Percentiles rank a stretch among this genome's conserved stretches.
Conservation (phyloP, 2,888 invertebrate species). For the Cecidostiba fungosa region DNA sequence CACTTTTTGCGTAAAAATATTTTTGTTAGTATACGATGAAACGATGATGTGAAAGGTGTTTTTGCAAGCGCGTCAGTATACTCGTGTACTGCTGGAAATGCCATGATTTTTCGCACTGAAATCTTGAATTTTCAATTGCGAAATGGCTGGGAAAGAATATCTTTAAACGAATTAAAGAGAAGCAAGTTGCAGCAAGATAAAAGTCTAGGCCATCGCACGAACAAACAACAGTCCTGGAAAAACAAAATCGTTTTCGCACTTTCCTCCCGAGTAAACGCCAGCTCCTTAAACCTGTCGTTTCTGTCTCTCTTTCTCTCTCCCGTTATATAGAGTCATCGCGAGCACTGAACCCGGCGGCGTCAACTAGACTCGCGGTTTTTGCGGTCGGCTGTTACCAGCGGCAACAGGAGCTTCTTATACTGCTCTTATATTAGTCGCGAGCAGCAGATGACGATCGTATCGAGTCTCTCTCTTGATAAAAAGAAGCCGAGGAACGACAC, state of each 20-base stretch:
- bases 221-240: background rate
- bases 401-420: background rate
- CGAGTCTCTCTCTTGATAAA: background rate
- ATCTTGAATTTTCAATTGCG: no score
- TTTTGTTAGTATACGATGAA: background rate
- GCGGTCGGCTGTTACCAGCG: slow-evolving; percentile 67
- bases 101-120: no score
- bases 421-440: no score
- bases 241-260: background rate
- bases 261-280: background rate
- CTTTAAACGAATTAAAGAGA: no score
- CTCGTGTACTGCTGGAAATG: no score
- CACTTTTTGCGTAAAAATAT: background rate
- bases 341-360: slow-evolving; percentile 3
- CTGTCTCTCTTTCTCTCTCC: background rate
- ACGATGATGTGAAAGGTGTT: background rate
- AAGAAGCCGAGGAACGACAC: background rate
- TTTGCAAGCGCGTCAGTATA: no score
- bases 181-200: no score
- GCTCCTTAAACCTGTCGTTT: background rate
- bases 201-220: background rate
- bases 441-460: slow-evolving; percentile 20
- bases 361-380: slow-evolving; percentile 70
- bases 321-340: background rate
- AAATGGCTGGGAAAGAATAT: no score